phyloP scores from a whole-genome alignment of 2,113 vertebrate species.

The Neolamprologus sp. region DNA sequence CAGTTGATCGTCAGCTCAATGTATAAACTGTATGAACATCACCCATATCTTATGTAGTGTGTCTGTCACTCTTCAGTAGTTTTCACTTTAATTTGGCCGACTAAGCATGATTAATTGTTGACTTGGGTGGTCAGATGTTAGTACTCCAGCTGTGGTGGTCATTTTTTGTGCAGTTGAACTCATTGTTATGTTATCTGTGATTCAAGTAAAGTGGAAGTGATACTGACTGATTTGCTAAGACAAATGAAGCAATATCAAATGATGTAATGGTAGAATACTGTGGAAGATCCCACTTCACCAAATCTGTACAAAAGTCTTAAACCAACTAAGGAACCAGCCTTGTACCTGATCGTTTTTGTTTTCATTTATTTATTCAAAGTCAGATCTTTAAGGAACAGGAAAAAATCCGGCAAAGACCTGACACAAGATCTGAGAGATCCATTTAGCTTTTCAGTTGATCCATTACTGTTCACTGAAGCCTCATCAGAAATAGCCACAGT shows the following conservation, averaged over 20 bases:
- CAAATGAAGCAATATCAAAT: not conserved
- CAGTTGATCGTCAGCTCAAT: not conserved
- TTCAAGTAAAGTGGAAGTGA: not conserved
- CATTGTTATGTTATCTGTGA: not conserved
- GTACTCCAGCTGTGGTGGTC: not conserved
- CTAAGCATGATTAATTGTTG: not conserved
- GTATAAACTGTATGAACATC: not conserved
- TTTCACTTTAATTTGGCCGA: not conserved
- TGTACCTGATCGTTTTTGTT: not conserved
- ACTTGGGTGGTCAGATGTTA: not conserved
- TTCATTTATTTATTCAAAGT: not conserved
- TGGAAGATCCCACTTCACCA: not conserved
- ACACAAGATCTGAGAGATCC: not conserved
- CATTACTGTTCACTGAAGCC: not conserved
- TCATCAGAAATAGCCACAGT: not conserved
- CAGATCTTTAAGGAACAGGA: not conserved
- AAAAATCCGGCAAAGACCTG: not conserved
- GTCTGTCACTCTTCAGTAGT: not conserved
- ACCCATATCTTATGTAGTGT: not conserved
- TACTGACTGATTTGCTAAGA: not conserved
- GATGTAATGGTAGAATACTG: not conserved
- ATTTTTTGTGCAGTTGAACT: not conserved
- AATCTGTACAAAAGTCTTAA: not conserved
- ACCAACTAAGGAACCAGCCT: not conserved
- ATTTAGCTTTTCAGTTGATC: not conserved